A percentile compares a stretch with the other conserved stretches of the same genome.
phyloP scores from a whole-genome alignment of 2,888 invertebrate genomes.

The Sphaeridia pumilis region DNA sequence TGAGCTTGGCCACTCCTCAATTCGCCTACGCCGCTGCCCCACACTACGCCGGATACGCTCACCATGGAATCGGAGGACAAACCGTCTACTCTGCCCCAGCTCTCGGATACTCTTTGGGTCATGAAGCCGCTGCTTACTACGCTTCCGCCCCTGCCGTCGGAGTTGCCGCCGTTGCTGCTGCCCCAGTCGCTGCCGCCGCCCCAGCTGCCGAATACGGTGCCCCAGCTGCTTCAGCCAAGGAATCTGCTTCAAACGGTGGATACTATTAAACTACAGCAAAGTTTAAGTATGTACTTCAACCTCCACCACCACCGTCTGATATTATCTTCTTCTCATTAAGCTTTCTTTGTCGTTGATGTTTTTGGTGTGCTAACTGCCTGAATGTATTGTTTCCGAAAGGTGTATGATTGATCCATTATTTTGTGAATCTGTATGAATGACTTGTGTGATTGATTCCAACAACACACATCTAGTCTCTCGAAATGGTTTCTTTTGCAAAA shows the following conservation, averaged over 20 bases:
- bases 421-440: no score
- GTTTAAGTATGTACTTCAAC: no score
- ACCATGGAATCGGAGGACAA: constrained; percentile 12
- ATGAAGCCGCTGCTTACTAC: not conserved
- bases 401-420: no score
- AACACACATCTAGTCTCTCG: no score
- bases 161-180: constrained; percentile 7
- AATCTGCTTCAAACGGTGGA: not conserved
- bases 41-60: not conserved
- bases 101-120: constrained; percentile 30
- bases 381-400: no score
- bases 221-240: constrained; percentile 3
- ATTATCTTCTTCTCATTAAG: no score
- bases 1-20: constrained; percentile 17
- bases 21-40: constrained; percentile 13
- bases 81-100: constrained; percentile 28
- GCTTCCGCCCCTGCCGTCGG: not conserved
- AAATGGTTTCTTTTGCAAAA: no score
- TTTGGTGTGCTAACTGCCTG: no score
- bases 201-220: constrained; percentile 13
- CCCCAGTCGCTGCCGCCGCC: constrained; percentile 6
- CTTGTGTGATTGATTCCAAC: no score
- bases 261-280: not conserved
- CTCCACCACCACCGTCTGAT: no score
- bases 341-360: no score